Conservation (phyloP, 2,797 vertebrate species). For the Cichlasoma orientale region DNA sequence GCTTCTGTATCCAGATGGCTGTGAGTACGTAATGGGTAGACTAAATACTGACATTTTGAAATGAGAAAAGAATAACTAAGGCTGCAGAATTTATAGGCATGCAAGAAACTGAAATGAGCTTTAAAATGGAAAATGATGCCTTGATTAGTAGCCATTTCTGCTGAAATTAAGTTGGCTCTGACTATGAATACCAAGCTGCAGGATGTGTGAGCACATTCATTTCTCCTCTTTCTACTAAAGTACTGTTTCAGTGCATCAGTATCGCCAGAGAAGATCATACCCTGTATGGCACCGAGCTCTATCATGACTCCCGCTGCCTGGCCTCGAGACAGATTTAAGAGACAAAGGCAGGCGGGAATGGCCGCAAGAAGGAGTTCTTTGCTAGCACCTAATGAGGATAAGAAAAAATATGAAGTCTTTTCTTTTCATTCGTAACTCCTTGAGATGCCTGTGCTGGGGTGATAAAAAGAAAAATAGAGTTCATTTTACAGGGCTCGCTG, state of each 20-base stretch:
- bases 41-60: slow-evolving; percentile 30
- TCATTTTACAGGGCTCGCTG: slow-evolving; percentile 43
- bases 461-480: slow-evolving; percentile 60
- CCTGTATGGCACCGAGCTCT: slow-evolving; percentile 61
- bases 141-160: slow-evolving; percentile 48
- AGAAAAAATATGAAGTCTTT: slow-evolving; percentile 63
- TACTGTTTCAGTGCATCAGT: slow-evolving; percentile 48
- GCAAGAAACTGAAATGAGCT: slow-evolving; percentile 34
- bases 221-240: slow-evolving; percentile 36
- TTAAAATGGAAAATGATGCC: slow-evolving; percentile 45
- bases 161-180: slow-evolving; percentile 38
- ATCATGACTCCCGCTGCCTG: slow-evolving; percentile 56
- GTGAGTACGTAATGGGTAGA: slow-evolving; percentile 16
- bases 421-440: slow-evolving; percentile 53
- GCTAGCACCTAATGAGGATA: slow-evolving; percentile 68
- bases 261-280: slow-evolving; percentile 63
- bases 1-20: slow-evolving; percentile 27
- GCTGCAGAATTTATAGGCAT: slow-evolving; percentile 37
- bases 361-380: slow-evolving; percentile 40
- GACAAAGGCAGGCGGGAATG: slow-evolving; percentile 59
- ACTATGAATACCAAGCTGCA: slow-evolving; percentile 35
- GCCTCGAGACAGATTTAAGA: slow-evolving; percentile 70
- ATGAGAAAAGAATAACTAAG: slow-evolving; percentile 19
- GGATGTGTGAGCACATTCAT: slow-evolving; percentile 39
- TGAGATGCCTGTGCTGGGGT: slow-evolving; percentile 55